A percentile compares a stretch with the other conserved stretches of the same genome.
Evolutionary conservation across 2,797 vertebrate species (phyloP).

Genomic region (Trachops cirrhosus): DNA sequence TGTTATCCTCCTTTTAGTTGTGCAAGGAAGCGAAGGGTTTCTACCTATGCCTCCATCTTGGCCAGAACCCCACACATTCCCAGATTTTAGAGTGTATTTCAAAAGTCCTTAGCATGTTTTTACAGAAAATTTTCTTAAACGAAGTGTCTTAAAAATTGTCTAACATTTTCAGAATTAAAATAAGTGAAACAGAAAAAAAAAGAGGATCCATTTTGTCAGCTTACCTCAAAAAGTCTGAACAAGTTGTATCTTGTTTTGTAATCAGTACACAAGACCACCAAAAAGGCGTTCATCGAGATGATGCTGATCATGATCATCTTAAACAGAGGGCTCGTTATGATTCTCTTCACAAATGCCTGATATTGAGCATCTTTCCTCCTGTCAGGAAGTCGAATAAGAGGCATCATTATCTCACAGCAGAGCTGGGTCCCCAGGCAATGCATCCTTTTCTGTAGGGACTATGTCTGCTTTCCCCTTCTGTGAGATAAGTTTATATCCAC

Average conservation of each 20-base stretch:
- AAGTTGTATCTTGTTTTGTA: neutral
- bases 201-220: neutral
- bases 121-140: neutral
- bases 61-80: neutral
- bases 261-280: constrained; percentile 62
- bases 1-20: too few relatives aligned
- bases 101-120: neutral
- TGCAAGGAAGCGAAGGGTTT: too few relatives aligned
- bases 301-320: constrained; percentile 44
- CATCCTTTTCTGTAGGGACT: neutral
- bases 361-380: constrained; percentile 69
- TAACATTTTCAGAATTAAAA: constrained; percentile 29
- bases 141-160: constrained; percentile 28
- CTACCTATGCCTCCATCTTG: too few relatives aligned
- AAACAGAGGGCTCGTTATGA: constrained; percentile 53
- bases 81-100: neutral
- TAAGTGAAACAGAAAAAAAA: neutral
- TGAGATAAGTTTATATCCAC: neutral
- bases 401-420: neutral
- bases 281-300: constrained; percentile 43
- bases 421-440: neutral
- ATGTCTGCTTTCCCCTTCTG: neutral
- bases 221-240: constrained; percentile 61
- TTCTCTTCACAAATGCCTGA: constrained; percentile 39
- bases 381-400: constrained; percentile 30